Evolutionary conservation across 2,797 vertebrate species (phyloP), one percentile per base, ranked within the genome.

Genomic region (Argentina silus): DNA sequence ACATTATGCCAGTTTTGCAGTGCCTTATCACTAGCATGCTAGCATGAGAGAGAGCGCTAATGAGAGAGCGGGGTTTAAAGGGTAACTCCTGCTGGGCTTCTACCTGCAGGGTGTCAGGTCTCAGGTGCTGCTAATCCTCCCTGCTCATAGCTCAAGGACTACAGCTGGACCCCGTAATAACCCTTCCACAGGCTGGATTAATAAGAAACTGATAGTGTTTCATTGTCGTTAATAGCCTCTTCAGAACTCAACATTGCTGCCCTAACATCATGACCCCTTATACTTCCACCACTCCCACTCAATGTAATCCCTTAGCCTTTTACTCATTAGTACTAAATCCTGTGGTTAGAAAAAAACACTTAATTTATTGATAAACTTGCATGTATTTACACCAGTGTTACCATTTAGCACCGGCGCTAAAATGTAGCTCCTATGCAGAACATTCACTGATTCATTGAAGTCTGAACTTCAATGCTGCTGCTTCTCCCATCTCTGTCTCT

Each of bases 241-340:
- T 19, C 15, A 8, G 55, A 56, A 56, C 15, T 19, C 17, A 59
- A 21, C 56, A 59, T 19, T 6, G 56, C 3, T 2, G 21, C 56
- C 56, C 8, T 2, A 12, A 12, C 19, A 59, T 19, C 57, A 7
- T 14, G 36, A 55, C 12, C 51, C 68, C 36, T 19, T 67, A 4
- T 4, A 36, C 27, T 36, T 36, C 27, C 50, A 9, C 59, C 70
- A 61, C 78, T 67, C 36, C 73, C 55, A 19, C 36, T 14, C 36
- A 65, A 59, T 65, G 60, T 21, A 69, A 43, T 17, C 36, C 67
- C 50, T 50, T 79, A 84, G 81, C 68, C 63, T 50, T 47, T 64
- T n/a, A 61, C 74, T 78, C 60, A 43, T 36, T 62, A 64, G 76
- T 67, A 73, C 51, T 61, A 76, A 75, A 69, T 74, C 65, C 67